Percentiles rank a stretch among this genome's conserved stretches.
phyloP scores from a whole-genome alignment of 2,888 invertebrate species.

The Habroteleia sp. region DNA sequence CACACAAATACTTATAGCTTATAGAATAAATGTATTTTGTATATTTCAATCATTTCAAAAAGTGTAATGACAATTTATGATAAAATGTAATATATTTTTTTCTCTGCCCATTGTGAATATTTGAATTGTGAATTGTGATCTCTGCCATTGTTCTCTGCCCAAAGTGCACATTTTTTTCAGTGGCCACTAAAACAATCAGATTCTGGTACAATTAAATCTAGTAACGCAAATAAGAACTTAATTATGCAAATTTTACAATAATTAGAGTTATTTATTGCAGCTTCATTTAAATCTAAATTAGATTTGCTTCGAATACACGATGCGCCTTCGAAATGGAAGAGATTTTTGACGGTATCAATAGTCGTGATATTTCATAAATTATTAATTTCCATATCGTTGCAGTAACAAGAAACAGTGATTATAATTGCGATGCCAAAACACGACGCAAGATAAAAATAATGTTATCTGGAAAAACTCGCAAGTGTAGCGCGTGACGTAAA shows the following conservation, averaged over 20 bases:
- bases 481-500: conserved; percentile 67
- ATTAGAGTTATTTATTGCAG: conserved; percentile 30
- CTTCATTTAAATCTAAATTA: conserved; percentile 44
- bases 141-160: no score
- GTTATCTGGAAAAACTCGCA: conserved; percentile 66
- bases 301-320: conserved; percentile 5
- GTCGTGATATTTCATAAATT: conserved; percentile 64
- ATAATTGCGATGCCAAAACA: conserved; percentile 71
- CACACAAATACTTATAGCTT: no score
- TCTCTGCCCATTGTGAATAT: no score
- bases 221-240: conserved; percentile 6
- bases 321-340: conserved; percentile 31
- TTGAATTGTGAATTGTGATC: no score
- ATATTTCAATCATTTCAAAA: no score
- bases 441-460: conserved; percentile 66
- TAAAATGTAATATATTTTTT: no score
- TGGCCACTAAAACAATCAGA: no score
- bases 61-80: no score
- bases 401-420: conserved; percentile 69
- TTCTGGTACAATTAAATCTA: no score
- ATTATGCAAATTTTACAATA: conserved; percentile 29
- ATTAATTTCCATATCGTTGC: conserved; percentile 67
- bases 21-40: no score
- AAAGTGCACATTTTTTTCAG: no score
- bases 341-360: conserved; percentile 29